phyloP scores from a whole-genome alignment of 1,140 invertebrate genomes.

The Brachionus calyciflorus region DNA sequence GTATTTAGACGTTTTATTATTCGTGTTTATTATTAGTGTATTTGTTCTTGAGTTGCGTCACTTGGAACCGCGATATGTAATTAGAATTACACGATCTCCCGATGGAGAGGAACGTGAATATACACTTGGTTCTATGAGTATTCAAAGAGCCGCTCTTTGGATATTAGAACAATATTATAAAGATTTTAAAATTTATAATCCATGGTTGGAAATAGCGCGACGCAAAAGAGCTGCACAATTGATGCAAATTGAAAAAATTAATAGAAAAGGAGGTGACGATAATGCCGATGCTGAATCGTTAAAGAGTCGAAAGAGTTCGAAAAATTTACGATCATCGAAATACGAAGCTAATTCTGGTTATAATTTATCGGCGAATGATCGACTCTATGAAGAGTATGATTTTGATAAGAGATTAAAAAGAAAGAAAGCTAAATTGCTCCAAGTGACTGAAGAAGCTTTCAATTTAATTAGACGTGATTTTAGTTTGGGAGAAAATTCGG shows the following conservation, averaged over 20 bases:
- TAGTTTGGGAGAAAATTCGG: not conserved
- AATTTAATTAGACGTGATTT: constrained; percentile 75
- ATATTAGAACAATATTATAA: constrained; percentile 90
- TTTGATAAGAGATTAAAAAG: constrained; percentile 88
- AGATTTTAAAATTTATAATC: constrained; percentile 93
- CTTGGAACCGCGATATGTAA: constrained; percentile 79
- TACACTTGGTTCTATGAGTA: constrained; percentile 73
- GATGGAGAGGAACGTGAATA: constrained; percentile 76
- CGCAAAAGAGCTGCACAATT: not conserved
- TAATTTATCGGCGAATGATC: constrained; percentile 50
- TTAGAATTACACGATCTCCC: constrained; percentile 85
- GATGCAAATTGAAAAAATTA: not conserved
- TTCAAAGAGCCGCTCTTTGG: constrained; percentile 89
- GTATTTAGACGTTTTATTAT: constrained; percentile 84
- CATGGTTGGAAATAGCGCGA: constrained; percentile 72
- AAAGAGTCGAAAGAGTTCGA: not conserved
- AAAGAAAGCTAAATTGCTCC: constrained; percentile 78
- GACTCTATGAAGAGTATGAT: constrained; percentile 95
- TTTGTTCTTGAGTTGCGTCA: constrained; percentile 87
- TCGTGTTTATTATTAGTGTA: constrained; percentile 89
- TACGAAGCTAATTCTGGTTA: not conserved
- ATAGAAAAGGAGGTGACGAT: not conserved
- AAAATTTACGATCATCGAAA: not conserved
- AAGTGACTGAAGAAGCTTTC: constrained; percentile 92
- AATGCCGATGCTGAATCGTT: not conserved